Evolutionary conservation across 2,797 vertebrate genomes (phyloP).

Genomic region (Clarias laeviceps): DNA sequence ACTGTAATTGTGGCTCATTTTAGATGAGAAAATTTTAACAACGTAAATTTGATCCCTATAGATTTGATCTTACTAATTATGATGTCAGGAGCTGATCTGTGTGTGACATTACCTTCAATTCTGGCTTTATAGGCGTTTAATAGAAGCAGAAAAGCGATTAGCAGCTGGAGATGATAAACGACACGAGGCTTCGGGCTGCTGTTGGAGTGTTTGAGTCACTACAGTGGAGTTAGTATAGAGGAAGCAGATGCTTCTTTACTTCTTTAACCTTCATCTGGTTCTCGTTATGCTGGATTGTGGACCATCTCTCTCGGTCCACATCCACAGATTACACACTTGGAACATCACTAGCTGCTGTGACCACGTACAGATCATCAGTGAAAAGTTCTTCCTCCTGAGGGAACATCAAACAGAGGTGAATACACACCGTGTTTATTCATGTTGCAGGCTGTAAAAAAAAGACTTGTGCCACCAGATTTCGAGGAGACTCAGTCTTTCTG

Average conservation of each 20-base stretch:
- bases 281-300: slow-evolving; percentile 28
- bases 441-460: neutral
- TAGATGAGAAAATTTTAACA: no score
- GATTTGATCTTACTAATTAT: no score
- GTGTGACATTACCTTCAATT: neutral
- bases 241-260: slow-evolving; percentile 34
- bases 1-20: no score
- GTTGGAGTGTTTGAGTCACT: neutral
- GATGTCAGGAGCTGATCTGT: neutral
- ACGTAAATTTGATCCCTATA: no score
- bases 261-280: slow-evolving; percentile 29
- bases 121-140: neutral
- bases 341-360: slow-evolving; percentile 7
- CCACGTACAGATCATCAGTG: neutral
- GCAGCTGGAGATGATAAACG: neutral
- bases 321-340: slow-evolving; percentile 6
- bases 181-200: neutral
- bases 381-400: slow-evolving; percentile 22
- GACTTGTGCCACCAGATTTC: neutral
- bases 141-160: neutral
- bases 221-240: neutral
- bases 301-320: slow-evolving; percentile 9
- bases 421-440: neutral
- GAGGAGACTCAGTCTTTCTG: neutral
- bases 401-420: neutral